These are phyloP conservation scores for Apomyelois bistriatella DNA, from an alignment of 2,888 invertebrate species.

Conservation along the genomic window DNA sequence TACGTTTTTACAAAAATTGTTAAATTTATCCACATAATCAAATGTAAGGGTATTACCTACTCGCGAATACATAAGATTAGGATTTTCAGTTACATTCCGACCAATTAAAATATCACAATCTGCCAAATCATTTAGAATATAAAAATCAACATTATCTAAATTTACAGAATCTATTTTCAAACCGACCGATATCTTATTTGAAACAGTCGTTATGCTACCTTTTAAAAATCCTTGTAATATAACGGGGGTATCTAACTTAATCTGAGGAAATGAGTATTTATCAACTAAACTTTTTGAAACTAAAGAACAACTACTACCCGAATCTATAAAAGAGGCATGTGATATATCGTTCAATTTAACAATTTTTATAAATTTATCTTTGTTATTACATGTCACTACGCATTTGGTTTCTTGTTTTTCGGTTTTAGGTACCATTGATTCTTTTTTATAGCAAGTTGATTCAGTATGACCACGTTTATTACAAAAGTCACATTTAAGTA, in stretches of 20 bases:
- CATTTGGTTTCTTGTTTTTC: not conserved
- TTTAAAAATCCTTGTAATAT: not conserved
- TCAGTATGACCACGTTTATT: not conserved
- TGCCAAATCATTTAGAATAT: conserved; percentile 15
- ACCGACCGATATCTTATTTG: not conserved
- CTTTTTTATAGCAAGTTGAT: not conserved
- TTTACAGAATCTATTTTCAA: not conserved
- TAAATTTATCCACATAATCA: conserved; percentile 3
- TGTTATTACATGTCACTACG: not conserved
- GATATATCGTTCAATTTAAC: conserved; percentile 17
- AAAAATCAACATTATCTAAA: conserved; percentile 11
- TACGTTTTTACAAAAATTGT: not conserved
- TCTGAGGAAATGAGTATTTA: not conserved
- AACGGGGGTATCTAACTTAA: not conserved
- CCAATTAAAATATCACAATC: conserved; percentile 23
- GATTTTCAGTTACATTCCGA: conserved; percentile 20
- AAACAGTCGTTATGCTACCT: not conserved
- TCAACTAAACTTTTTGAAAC: not conserved
- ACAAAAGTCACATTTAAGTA: not conserved
- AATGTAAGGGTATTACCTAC: conserved; percentile 21
- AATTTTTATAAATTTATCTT: not conserved
- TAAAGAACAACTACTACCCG: not conserved
- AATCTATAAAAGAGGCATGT: too few relatives aligned
- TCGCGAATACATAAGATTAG: conserved; percentile 22
- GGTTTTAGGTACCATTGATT: not conserved